Percentiles rank a stretch among this genome's conserved stretches.
These are phyloP conservation scores for Falcunculus frontatus DNA, from an alignment of 2,113 vertebrate genomes.

Conservation along the genomic window DNA sequence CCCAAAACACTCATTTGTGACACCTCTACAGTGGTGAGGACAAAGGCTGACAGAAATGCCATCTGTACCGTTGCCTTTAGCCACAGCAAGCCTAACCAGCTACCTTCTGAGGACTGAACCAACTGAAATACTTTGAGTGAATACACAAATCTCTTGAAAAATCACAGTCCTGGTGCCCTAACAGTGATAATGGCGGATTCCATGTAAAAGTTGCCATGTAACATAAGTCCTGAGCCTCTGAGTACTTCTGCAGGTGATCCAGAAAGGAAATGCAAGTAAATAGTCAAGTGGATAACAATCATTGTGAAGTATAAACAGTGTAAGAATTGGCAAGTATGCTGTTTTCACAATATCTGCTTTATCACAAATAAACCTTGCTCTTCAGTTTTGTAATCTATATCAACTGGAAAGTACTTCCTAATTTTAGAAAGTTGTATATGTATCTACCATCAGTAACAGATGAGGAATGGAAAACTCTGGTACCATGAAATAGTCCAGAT, in stretches of 20 bases:
- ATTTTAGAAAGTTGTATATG: not conserved
- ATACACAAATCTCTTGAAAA: not conserved
- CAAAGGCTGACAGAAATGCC: not conserved
- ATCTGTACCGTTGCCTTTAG: not conserved
- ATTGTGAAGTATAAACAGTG: not conserved
- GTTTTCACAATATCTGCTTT: not conserved
- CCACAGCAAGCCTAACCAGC: not conserved
- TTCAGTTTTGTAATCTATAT: not conserved
- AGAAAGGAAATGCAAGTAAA: not conserved
- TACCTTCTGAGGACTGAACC: not conserved
- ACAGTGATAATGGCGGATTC: not conserved
- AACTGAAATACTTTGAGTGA: not conserved
- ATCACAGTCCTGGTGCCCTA: not conserved
- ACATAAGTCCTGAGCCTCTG: not conserved
- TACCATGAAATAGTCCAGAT: not conserved
- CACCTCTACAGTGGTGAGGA: not conserved
- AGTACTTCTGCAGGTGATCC: not conserved
- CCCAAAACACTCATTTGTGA: accelerated
- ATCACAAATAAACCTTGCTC: not conserved
- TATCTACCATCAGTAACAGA: not conserved
- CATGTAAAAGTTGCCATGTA: not conserved
- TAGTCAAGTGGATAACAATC: not conserved
- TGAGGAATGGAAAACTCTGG: not conserved
- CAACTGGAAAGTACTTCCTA: not conserved
- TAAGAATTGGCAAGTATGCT: not conserved